Evolutionary conservation across 2,113 vertebrate genomes (phyloP), one percentile per base, ranked within the genome.

Genomic region (Oceanites oceanicus): DNA sequence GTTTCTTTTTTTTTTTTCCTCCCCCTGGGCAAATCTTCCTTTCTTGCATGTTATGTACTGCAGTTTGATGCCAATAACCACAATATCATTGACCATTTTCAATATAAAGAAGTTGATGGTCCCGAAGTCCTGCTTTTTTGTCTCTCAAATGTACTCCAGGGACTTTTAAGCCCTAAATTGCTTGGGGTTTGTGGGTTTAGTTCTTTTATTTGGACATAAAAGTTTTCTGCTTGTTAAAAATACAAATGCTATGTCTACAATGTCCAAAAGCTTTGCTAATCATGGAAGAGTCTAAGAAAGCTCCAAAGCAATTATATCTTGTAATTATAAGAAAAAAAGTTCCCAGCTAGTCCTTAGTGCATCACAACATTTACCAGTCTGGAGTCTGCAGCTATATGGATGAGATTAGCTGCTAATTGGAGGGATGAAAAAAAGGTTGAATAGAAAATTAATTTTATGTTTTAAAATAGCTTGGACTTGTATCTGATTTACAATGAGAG

Each of bases 401-500:
- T 96, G 93, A 98, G 94, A 98, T 98, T 98, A 97, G 90, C 74
- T 96, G 81, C 94, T 98, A 98, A 98, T 97, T 97, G 97, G 92
- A 97, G 42, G 38, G n/a, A 97, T 40, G n/a, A 74, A 90, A 84
- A 83, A 97, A 96, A 93, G 94, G 97, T 97, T 95, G 81, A 97
- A 97, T 78, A 94, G 88, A 93, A 97, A 96, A 97, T 97, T 79
- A 96, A 94, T 79, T 94, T 94, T 95, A 70, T 52, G 79, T 96
- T 97, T 97, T 96, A 91, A 96, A 97, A 94, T 81, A 82, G 42
- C 75, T 75, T 62, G 42, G 68, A 91, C 76, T 96, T 96, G 23
- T 78, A 96, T 94, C 78, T 92, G 87, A 94, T 98, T 96, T 93
- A 38, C 47, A 73, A 17, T 63, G 27, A 80, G 19, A 76, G 9